Evolutionary conservation across 2,797 vertebrate genomes (phyloP).

Genomic region (Amphiprion clarkii): DNA sequence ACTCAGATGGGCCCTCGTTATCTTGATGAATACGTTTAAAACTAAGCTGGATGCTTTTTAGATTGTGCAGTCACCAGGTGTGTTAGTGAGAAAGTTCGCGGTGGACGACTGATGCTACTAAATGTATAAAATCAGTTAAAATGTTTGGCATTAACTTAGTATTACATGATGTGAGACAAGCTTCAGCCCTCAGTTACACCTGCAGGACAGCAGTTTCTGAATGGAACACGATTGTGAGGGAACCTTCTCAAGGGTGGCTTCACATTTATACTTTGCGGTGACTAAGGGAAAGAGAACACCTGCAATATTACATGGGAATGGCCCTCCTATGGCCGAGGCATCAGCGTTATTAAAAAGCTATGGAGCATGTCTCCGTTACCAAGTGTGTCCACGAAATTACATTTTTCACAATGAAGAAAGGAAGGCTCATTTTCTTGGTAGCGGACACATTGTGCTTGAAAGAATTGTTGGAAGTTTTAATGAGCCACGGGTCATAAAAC

Average conservation of each 20-base stretch:
- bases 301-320: conserved; percentile 44
- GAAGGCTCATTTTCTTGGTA: conserved; percentile 38
- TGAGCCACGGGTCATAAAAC: conserved; percentile 67
- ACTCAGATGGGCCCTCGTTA: background rate
- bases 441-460: conserved; percentile 47
- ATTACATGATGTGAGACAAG: background rate
- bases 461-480: conserved; percentile 58
- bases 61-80: too few relatives aligned
- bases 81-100: too few relatives aligned
- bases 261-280: conserved; percentile 35
- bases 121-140: too few relatives aligned
- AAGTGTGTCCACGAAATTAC: conserved; percentile 60
- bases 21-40: too few relatives aligned
- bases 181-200: background rate
- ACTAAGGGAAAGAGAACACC: conserved; percentile 62
- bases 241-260: conserved; percentile 46
- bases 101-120: too few relatives aligned
- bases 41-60: too few relatives aligned
- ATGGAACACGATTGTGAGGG: conserved; percentile 14
- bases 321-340: conserved; percentile 20
- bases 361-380: conserved; percentile 60
- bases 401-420: conserved; percentile 58
- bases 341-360: conserved; percentile 70
- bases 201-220: conserved; percentile 29
- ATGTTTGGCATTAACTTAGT: too few relatives aligned